phyloP scores from a whole-genome alignment of 1,140 invertebrate species.

The Drosophila aff. region DNA sequence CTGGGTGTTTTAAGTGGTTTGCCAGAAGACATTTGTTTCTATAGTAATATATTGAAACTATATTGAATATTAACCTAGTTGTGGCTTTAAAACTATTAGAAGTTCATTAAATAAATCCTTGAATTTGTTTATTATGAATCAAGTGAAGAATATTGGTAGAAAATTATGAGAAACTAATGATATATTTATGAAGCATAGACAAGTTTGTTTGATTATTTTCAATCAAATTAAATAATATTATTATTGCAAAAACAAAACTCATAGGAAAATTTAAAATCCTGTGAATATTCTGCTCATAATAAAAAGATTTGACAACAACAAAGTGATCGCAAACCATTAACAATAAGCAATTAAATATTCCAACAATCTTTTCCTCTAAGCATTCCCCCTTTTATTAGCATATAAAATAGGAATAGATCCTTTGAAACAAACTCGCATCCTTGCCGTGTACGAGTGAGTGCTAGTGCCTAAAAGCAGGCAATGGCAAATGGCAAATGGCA shows the following conservation, averaged over 20 bases:
- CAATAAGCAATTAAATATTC: background rate
- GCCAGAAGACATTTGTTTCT: background rate
- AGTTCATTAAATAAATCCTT: too few species aligned
- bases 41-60: background rate
- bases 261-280: too few species aligned
- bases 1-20: background rate
- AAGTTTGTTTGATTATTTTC: background rate
- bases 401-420: background rate
- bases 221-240: too few species aligned
- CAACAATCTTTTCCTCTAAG: background rate
- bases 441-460: conserved; percentile 14
- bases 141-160: too few species aligned
- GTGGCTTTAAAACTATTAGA: background rate
- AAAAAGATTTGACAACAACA: background rate
- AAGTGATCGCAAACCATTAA: background rate
- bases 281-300: too few species aligned
- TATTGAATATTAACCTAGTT: background rate
- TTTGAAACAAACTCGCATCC: background rate
- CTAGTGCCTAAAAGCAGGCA: conserved; percentile 65
- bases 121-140: too few species aligned
- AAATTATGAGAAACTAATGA: background rate
- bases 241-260: too few species aligned
- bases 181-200: background rate
- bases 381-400: background rate
- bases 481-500: conserved; percentile 32